These are phyloP conservation scores for Hanleya hanleyi DNA, from an alignment of 2,888 invertebrate genomes.

Conservation along the genomic window DNA sequence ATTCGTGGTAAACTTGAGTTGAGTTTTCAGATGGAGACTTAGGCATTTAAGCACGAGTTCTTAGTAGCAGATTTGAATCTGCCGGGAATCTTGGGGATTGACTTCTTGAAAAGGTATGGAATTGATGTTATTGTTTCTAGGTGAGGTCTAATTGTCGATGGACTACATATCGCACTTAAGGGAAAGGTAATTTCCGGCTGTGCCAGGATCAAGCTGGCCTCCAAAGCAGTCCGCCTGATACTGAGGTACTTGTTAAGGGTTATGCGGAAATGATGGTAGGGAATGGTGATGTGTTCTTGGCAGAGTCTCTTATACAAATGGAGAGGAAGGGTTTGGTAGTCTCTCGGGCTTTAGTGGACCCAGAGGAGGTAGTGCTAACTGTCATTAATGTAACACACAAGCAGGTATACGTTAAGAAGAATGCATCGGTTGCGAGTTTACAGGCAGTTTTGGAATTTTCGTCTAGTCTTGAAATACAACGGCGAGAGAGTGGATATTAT, in stretches of 20 bases:
- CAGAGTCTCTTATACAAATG: neutral
- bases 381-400: slow-evolving; percentile 23
- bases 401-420: slow-evolving; percentile 14
- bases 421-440: slow-evolving; percentile 14
- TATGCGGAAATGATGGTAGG: slow-evolving; percentile 5
- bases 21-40: slow-evolving; percentile 19
- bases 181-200: slow-evolving; percentile 11
- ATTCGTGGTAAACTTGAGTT: slow-evolving; percentile 17
- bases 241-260: slow-evolving; percentile 9
- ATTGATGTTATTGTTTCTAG: slow-evolving; percentile 24
- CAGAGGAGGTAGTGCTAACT: neutral
- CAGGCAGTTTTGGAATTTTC: neutral
- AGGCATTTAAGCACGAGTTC: slow-evolving; percentile 20
- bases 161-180: slow-evolving; percentile 16
- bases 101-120: slow-evolving; percentile 31
- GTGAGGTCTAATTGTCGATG: slow-evolving; percentile 4
- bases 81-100: slow-evolving; percentile 29
- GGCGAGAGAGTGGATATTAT: neutral
- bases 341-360: neutral
- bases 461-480: neutral
- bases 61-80: slow-evolving; percentile 31
- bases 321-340: slow-evolving; percentile 14
- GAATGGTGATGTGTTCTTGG: neutral
- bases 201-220: slow-evolving; percentile 15
- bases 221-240: slow-evolving; percentile 3